Evolutionary conservation across 2,113 vertebrate species (phyloP).

Genomic region (Turdus rufiventris): DNA sequence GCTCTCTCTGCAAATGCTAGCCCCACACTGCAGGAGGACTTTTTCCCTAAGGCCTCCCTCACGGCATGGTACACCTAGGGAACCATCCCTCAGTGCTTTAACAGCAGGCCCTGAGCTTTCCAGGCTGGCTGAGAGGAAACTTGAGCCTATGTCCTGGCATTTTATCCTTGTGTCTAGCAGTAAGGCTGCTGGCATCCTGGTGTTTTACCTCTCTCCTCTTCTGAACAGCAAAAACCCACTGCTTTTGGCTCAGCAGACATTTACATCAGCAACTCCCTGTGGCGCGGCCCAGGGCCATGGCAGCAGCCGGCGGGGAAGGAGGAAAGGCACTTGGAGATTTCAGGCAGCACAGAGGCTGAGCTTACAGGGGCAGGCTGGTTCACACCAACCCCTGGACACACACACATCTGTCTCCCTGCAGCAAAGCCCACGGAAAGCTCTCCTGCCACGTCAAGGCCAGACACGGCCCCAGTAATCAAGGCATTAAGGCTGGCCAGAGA

Average conservation of each 20-base stretch:
- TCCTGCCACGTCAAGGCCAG: not conserved
- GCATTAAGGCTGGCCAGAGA: not conserved
- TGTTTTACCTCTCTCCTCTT: not conserved
- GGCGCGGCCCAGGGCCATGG: not conserved
- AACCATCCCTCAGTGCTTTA: not conserved
- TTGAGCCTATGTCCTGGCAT: not conserved
- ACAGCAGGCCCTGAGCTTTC: not conserved
- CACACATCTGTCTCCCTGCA: not conserved
- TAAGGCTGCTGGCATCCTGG: not conserved
- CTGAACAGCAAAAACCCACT: not conserved
- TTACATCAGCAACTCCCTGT: not conserved
- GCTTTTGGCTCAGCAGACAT: not conserved
- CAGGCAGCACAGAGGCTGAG: not conserved
- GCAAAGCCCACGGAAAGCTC: not conserved
- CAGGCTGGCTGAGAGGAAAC: not conserved
- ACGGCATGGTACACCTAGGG: not conserved
- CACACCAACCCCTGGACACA: not conserved
- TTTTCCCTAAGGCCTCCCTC: not conserved
- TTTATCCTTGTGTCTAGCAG: not conserved
- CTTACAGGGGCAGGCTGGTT: conserved; percentile 18
- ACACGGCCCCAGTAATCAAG: not conserved
- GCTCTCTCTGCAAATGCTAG: accelerated
- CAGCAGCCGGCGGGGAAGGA: not conserved
- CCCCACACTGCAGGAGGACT: not conserved
- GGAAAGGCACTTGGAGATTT: not conserved